phyloP scores from a whole-genome alignment of 2,888 invertebrate genomes.

The Spilarctia lutea region DNA sequence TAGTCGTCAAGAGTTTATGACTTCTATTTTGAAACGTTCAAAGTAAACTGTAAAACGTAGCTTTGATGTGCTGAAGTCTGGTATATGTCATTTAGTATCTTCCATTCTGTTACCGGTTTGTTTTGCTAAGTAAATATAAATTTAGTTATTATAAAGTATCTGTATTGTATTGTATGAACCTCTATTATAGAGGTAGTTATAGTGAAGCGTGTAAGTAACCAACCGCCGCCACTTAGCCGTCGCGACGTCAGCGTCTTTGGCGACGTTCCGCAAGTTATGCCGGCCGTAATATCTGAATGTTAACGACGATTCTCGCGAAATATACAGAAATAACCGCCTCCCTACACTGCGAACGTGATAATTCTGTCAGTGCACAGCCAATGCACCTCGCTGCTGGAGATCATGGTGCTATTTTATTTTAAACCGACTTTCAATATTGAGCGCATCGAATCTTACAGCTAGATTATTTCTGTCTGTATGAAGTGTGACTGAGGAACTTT shows the following conservation, averaged over 20 bases:
- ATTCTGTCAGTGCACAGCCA: slow-evolving; percentile 79
- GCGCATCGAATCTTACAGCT: slow-evolving; percentile 63
- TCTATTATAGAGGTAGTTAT: slow-evolving; percentile 4
- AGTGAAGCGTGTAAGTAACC: slow-evolving; percentile 17
- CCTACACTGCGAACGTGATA: slow-evolving; percentile 73
- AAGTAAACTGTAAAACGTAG: slow-evolving; percentile 59
- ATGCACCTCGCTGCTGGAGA: slow-evolving; percentile 81
- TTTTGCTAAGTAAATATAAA: slow-evolving; percentile 29
- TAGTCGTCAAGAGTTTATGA: slow-evolving; percentile 58
- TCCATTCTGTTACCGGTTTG: slow-evolving; percentile 27
- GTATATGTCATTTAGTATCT: slow-evolving; percentile 56
- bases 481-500: slow-evolving; percentile 68
- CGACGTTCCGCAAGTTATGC: slow-evolving; percentile 65
- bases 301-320: slow-evolving; percentile 80
- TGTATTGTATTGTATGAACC: not conserved
- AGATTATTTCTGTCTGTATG: slow-evolving; percentile 67
- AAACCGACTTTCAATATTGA: slow-evolving; percentile 61
- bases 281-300: slow-evolving; percentile 67
- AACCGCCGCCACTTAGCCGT: slow-evolving; percentile 33
- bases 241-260: slow-evolving; percentile 52
- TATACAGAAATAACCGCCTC: slow-evolving; percentile 78
- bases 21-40: slow-evolving; percentile 58
- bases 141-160: slow-evolving; percentile 4
- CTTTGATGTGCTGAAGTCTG: slow-evolving; percentile 63
- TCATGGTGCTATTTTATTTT: slow-evolving; percentile 70